Base-by-base conservation (phyloP, 2,888 invertebrate genomes). In the Autographa pulchrina region DNA sequence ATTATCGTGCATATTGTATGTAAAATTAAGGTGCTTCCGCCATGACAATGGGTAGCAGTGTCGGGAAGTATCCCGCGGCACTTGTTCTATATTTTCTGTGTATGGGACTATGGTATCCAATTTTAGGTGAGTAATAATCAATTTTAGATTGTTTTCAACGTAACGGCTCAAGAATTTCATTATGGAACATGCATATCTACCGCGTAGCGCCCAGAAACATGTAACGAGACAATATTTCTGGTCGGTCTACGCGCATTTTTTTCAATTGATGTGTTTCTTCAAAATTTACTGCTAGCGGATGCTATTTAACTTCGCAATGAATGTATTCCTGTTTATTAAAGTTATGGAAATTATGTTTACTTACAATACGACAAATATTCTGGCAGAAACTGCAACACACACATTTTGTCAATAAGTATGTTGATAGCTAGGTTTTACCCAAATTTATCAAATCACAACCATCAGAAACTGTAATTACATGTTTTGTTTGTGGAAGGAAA, bases 1-100 rank as follows among this genome's bases (percentile, higher is more conserved):
- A 84, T 75, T 88, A 84, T 88, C 87, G 80, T 84, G 88, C 88
- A 85, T 88, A 91, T 86, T 92, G 85, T 90, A 85, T 90, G 91
- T 93, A 90, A 92, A 92, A 91, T 87, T 85, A 85, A 84, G 89
- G 88, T 87, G 90, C 91, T 93, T 94, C 94, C 94, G 95, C 94
- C 93, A 95, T 95, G 94, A 95, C 93, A 92, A 95, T 95, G 95
- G 91, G 86, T 88, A 91, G 85, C 90, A 89, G 89, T 83, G 85
- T 90, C 89, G 91, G 92, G 91, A 93, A 91, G 89, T 92, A 89
- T 92, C 88, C 89, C 87, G 90, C 91, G 89, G 89, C 90, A 91
- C 88, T 93, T 91, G 90, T 90, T 88, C 89, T 94, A 85, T 93
- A 92, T 94, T 92, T 95, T 91, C 90, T 93, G 90, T 94, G 89